Conservation (phyloP, 2,888 invertebrate species). For the Dryobotodes eremita region DNA sequence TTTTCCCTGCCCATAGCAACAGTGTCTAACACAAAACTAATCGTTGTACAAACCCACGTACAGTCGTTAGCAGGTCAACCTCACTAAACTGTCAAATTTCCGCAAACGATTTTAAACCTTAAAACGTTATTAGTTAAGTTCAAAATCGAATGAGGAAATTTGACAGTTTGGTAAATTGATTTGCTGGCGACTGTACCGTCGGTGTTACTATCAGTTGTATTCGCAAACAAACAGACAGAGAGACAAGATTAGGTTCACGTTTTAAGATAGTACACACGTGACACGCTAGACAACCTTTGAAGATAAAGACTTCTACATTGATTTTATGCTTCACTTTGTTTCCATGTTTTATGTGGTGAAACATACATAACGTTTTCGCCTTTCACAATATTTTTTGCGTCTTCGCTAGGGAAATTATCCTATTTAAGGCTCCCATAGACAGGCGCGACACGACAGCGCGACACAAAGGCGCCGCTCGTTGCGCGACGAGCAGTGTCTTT, state of each 20-base stretch:
- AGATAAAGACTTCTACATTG: constrained; percentile 49
- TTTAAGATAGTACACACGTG: constrained; percentile 54
- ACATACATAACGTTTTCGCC: neutral
- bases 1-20: constrained; percentile 15
- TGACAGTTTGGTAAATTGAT: too few species aligned
- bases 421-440: too few species aligned
- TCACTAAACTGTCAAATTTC: too few species aligned
- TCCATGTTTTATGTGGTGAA: neutral
- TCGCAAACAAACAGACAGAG: constrained; percentile 59
- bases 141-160: too few species aligned
- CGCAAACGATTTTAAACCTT: too few species aligned
- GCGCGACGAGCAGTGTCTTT: too few species aligned
- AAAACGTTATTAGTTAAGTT: too few species aligned
- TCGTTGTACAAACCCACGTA: constrained; percentile 52
- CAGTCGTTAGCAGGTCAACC: too few species aligned
- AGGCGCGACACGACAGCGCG: too few species aligned
- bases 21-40: constrained; percentile 50
- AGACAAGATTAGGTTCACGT: constrained; percentile 62
- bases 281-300: constrained; percentile 43
- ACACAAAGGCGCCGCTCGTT: too few species aligned
- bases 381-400: neutral
- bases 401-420: neutral
- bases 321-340: constrained; percentile 35
- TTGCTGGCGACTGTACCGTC: constrained; percentile 6
- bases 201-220: constrained; percentile 52